Evolutionary conservation across 2,797 vertebrate species (phyloP).

Genomic region (Typhlichthys eigenmanni): DNA sequence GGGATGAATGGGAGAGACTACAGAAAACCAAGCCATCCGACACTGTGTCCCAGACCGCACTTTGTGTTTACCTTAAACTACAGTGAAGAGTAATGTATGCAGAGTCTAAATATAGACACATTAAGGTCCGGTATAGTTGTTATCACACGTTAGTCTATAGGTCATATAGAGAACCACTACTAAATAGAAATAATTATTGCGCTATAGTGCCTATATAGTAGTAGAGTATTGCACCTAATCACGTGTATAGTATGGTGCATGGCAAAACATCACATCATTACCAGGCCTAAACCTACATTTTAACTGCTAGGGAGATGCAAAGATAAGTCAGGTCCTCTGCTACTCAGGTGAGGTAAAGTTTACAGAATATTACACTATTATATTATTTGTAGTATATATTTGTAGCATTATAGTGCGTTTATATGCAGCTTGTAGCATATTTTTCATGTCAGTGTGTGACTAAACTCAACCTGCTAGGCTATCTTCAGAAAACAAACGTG

Average conservation of each 20-base stretch:
- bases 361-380: background rate
- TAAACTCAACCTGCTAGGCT: too few species aligned
- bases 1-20: background rate
- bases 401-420: too few species aligned
- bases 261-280: constrained; percentile 51
- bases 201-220: constrained; percentile 1
- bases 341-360: constrained; percentile 25
- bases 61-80: background rate
- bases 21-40: background rate
- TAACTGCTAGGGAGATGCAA: constrained; percentile 40
- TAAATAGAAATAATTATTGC: background rate
- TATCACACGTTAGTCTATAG: background rate
- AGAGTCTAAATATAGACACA: background rate
- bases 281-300: constrained; percentile 30
- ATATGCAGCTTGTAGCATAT: too few species aligned
- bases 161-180: background rate
- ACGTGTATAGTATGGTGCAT: constrained; percentile 16
- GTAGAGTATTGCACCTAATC: background rate
- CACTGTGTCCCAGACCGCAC: background rate
- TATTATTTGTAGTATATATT: too few species aligned
- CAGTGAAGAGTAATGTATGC: background rate
- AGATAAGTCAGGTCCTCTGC: constrained; percentile 25
- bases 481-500: constrained; percentile 1
- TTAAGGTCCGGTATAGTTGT: background rate
- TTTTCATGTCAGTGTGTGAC: too few species aligned